A percentile compares a stretch with the other conserved stretches of the same genome.
These are phyloP conservation scores for Ovibos moschatus DNA, from an alignment of 2,113 vertebrate species.

Conservation along the genomic window DNA sequence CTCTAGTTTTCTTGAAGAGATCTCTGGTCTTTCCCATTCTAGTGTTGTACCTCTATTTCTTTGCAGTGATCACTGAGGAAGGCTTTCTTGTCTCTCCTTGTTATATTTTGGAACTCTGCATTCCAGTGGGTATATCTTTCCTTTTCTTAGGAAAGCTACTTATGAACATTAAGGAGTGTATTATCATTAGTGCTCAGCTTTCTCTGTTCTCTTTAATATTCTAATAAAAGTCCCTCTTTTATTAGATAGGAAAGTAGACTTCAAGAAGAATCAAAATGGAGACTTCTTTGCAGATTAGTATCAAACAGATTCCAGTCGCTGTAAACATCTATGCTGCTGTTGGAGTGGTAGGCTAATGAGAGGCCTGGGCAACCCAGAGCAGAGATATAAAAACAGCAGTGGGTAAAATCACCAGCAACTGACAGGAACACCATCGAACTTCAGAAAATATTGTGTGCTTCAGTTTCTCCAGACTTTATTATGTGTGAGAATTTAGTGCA, in stretches of 20 bases:
- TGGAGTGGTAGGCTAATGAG: background rate
- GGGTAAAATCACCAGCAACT: background rate
- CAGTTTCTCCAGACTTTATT: background rate
- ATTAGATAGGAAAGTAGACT: background rate
- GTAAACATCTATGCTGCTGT: background rate
- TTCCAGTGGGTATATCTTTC: background rate
- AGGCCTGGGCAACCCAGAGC: background rate
- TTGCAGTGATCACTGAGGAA: background rate
- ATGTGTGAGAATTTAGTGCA: background rate
- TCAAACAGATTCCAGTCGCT: background rate
- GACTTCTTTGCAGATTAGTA: background rate
- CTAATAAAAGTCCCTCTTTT: background rate
- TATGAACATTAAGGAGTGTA: background rate
- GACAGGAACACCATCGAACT: background rate
- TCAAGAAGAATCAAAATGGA: background rate
- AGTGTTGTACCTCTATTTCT: background rate
- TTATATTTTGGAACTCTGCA: background rate
- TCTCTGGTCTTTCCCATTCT: background rate
- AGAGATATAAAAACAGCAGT: background rate
- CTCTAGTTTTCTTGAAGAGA: background rate
- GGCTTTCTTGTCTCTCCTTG: background rate
- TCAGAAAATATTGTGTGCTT: background rate
- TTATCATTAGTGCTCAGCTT: background rate
- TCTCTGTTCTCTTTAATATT: background rate
- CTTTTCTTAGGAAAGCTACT: background rate